Base-by-base conservation (phyloP, 2,888 invertebrate species). In the Cactoblastis cactorum region DNA sequence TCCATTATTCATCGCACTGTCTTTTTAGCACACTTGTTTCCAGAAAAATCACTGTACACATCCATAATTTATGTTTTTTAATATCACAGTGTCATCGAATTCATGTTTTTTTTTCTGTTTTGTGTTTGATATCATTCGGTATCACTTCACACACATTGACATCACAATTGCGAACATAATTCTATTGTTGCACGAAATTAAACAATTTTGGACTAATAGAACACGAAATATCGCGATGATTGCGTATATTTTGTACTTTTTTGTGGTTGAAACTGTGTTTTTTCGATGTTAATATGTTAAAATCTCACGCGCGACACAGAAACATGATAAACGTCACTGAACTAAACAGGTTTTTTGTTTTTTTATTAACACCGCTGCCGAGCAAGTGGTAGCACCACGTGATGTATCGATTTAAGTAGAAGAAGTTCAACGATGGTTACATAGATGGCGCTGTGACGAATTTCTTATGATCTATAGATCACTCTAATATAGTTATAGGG, bases 1-100 rank as follows among this genome's bases (percentile, higher is more conserved):
- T 82, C 88, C 88, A 89, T 89, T 78, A 83, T 86, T 84, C 70
- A 71, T 55, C 71, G 78, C 80, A 76, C 72, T 72, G 65, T 61
- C 54, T 49, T 63, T 53, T 65, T 63, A 65, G 61, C 61, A 59
- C 56, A 49, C 56, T 38, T 14, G 18, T 45, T 34, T 14, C 43
- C 46, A 43, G 55, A 58, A 58, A 56, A 51, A 52, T 47, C 34
- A 57, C 57, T 49, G 53, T 55, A 49, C 45, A 61, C 61, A 60
- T 33, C 28, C 49, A 49, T 49, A 56, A 53, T 62, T 28, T 52
- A 54, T 45, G 37, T 33, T 9, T 45, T 52, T 49, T 55, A 53
- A 46, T 51, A 41, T 41, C 54, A 57, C 59, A 67, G 54, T 75
- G 69, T 74, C 74, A 80, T 67, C 66, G 66, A 61, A 64, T n/a